Evolutionary conservation across 2,113 vertebrate species (phyloP).

Genomic region (Excalfactoria chinensis): DNA sequence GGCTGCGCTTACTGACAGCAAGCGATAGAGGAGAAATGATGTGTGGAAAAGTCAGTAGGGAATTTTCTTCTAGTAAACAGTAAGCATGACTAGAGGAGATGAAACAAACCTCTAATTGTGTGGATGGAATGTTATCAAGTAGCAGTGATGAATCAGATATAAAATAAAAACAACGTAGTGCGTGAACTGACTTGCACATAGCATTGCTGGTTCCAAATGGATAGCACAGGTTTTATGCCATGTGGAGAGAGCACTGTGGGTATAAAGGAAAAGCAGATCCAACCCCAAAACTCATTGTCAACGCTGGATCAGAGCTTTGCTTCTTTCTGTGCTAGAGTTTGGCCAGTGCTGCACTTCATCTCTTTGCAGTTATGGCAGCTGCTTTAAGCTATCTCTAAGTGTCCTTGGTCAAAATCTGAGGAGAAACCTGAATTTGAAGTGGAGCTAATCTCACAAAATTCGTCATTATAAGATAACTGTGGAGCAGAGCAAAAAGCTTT

Average conservation of each 20-base stretch:
- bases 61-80: not conserved
- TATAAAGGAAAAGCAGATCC: not conserved
- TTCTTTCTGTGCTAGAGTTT: not conserved
- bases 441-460: not conserved
- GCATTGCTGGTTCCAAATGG: not conserved
- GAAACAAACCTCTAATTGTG: not conserved
- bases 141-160: not conserved
- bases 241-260: not conserved
- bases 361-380: not conserved
- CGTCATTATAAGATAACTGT: not conserved
- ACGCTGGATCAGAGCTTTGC: not conserved
- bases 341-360: not conserved
- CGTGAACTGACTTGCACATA: not conserved
- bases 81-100: not conserved
- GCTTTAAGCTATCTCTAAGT: not conserved
- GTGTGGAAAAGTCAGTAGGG: not conserved
- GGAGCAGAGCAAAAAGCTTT: not conserved
- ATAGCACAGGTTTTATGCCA: not conserved
- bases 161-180: not conserved
- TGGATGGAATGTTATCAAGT: not conserved
- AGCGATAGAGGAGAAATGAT: not conserved
- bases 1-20: not conserved
- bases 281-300: not conserved
- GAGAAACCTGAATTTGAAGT: not conserved
- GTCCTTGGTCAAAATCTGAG: not conserved